phyloP scores from a whole-genome alignment of 2,797 vertebrate species.

The Apodemus agrarius region DNA sequence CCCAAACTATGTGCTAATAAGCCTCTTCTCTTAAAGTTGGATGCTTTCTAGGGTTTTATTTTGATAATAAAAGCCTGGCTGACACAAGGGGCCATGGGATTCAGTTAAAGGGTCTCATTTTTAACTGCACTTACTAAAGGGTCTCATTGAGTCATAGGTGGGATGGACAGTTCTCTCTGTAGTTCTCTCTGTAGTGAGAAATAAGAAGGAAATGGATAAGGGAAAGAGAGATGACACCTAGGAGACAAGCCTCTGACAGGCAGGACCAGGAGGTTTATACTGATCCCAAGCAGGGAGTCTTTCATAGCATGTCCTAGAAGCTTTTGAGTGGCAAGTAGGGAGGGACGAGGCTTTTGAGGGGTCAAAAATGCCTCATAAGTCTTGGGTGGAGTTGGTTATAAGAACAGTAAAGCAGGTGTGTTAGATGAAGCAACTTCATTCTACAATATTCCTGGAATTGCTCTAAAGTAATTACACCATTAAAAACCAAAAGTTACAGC shows the following conservation, averaged over 20 bases:
- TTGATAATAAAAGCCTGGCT: background rate
- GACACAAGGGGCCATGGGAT: background rate
- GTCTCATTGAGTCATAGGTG: background rate
- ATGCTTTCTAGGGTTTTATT: background rate
- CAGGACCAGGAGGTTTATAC: background rate
- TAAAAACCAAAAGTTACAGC: background rate
- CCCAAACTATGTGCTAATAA: background rate
- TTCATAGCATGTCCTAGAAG: background rate
- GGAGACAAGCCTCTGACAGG: background rate
- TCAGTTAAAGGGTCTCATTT: background rate
- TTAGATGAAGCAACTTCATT: background rate
- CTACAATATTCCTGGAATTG: background rate
- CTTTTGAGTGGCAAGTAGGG: background rate
- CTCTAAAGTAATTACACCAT: background rate
- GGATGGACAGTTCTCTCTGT: background rate
- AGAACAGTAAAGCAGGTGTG: background rate
- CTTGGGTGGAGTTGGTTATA: background rate
- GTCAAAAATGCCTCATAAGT: background rate
- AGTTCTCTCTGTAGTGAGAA: background rate
- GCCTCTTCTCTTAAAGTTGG: background rate
- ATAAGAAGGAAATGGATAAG: background rate
- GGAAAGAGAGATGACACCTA: background rate
- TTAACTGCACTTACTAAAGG: background rate
- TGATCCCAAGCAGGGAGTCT: background rate
- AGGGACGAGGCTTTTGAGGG: background rate